Percentiles rank a stretch among this genome's conserved stretches.
Conservation (phyloP, 2,888 invertebrate species). For the Hoplodrina blanda region DNA sequence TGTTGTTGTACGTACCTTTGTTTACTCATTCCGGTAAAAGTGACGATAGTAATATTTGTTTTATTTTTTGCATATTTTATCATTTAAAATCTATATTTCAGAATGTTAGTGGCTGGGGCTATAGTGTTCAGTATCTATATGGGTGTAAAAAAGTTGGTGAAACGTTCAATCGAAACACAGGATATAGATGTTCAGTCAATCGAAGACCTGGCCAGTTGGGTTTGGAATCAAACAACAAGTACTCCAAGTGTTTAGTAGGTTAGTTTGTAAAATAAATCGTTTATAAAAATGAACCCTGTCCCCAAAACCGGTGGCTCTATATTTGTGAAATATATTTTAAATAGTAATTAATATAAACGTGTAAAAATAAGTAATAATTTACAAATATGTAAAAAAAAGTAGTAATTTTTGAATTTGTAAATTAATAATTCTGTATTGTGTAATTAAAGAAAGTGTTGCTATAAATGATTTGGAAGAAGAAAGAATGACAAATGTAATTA, state of each 20-base stretch:
- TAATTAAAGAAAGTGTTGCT: background rate
- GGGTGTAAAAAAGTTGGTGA: background rate
- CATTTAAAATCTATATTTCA: slow-evolving; percentile 6
- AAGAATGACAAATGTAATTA: too few relatives aligned
- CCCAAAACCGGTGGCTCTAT: too few relatives aligned
- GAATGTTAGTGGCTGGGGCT: slow-evolving; percentile 1
- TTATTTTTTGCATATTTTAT: background rate
- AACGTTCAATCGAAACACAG: background rate
- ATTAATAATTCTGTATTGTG: background rate
- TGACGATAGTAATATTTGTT: background rate
- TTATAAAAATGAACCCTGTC: too few relatives aligned
- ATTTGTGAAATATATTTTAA: too few relatives aligned
- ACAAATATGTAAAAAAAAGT: too few relatives aligned
- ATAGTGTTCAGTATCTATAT: slow-evolving; percentile 12
- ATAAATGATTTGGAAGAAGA: too few relatives aligned
- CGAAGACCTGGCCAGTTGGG: slow-evolving; percentile 9
- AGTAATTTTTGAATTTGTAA: too few relatives aligned
- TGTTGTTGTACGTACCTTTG: slow-evolving; percentile 4
- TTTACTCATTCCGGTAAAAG: background rate
- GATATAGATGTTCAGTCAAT: background rate
- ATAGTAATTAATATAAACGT: too few relatives aligned
- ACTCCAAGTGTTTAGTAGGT: background rate
- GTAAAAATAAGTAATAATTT: too few relatives aligned
- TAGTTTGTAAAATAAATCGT: background rate
- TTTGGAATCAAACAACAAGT: slow-evolving; percentile 14